Evolutionary conservation across 2,113 vertebrate genomes (phyloP).

Genomic region (Chaetops frenatus): DNA sequence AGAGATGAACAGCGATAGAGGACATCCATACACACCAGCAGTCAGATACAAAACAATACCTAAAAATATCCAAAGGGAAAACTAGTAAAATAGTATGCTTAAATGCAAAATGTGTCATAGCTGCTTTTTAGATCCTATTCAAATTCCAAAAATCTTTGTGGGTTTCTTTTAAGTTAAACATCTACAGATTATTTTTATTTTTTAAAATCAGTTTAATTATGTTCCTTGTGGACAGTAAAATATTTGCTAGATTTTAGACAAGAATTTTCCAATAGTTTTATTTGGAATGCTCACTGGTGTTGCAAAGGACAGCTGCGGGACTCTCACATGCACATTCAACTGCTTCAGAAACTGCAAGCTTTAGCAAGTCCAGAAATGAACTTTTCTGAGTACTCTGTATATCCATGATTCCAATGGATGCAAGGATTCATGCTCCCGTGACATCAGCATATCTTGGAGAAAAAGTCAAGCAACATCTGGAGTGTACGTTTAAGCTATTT

Average conservation of each 20-base stretch:
- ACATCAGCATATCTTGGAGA: not conserved
- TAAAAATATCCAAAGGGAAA: not conserved
- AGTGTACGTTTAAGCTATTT: not conserved
- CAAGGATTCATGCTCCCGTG: not conserved
- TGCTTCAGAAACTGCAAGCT: not conserved
- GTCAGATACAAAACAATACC: not conserved
- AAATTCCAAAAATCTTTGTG: not conserved
- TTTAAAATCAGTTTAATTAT: not conserved
- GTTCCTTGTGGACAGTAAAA: not conserved
- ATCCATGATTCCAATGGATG: not conserved
- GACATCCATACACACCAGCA: not conserved
- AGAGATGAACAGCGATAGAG: accelerated
- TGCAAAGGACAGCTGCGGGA: not conserved
- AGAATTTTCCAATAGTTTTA: not conserved
- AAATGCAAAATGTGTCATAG: not conserved
- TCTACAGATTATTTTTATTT: not conserved
- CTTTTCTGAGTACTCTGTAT: not conserved
- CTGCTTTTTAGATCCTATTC: not conserved
- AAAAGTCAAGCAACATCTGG: not conserved
- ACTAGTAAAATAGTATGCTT: not conserved
- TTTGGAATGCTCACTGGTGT: not conserved
- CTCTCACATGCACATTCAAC: not conserved
- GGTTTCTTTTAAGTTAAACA: not conserved
- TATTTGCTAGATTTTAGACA: not conserved
- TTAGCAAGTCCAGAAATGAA: not conserved